Conservation (phyloP, 2,797 vertebrate species). For the Chiloscyllium punctatum region DNA sequence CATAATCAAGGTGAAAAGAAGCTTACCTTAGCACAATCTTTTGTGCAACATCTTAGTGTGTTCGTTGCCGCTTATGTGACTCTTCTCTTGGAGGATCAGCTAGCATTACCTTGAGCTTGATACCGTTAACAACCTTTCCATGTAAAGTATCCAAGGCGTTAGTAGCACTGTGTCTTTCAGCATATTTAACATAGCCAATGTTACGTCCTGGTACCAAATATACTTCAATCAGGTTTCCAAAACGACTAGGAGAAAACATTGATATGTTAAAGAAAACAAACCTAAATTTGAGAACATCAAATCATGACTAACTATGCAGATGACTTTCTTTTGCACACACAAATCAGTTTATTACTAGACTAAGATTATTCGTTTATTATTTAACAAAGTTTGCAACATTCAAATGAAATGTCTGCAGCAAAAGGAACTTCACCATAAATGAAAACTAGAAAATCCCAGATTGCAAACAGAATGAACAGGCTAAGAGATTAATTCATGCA, state of each 20-base stretch:
- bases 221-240: slow-evolving; percentile 84
- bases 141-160: slow-evolving; percentile 81
- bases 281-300: not conserved
- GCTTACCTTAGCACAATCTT: slow-evolving; percentile 11
- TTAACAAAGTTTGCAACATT: not conserved
- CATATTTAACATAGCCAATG: slow-evolving; percentile 85
- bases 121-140: slow-evolving; percentile 79
- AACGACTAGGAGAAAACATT: slow-evolving; percentile 63
- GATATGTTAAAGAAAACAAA: not conserved
- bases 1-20: not conserved
- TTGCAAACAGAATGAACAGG: not conserved
- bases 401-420: not conserved
- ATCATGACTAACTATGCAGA: not conserved
- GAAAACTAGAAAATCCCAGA: not conserved
- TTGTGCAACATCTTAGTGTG: slow-evolving; percentile 58
- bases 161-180: slow-evolving; percentile 77
- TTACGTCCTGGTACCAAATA: slow-evolving; percentile 87
- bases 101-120: slow-evolving; percentile 90
- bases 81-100: slow-evolving; percentile 87
- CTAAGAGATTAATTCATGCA: not conserved
- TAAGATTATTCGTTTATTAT: not conserved
- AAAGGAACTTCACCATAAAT: not conserved
- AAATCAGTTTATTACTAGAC: not conserved
- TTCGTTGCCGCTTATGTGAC: slow-evolving; percentile 86
- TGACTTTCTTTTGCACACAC: too few species aligned